Conservation (phyloP, 2,888 invertebrate genomes). For the Furcula furcula region DNA sequence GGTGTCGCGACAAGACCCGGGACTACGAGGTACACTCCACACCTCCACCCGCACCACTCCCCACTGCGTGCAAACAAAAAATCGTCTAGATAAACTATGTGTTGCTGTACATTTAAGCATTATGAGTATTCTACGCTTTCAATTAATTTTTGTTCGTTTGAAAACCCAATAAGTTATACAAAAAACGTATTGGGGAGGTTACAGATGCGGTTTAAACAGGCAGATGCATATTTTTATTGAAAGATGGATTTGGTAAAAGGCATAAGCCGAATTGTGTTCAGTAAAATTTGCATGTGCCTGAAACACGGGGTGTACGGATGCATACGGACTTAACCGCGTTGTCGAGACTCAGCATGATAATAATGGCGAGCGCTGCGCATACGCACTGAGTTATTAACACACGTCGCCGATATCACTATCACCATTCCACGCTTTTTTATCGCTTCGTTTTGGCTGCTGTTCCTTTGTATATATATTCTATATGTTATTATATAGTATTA, state of each 20-base stretch:
- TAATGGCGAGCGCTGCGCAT: conserved; percentile 37
- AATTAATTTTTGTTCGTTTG: not conserved
- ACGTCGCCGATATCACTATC: conserved; percentile 40
- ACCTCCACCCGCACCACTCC: conserved; percentile 36
- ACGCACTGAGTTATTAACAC: conserved; percentile 46
- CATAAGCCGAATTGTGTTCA: conserved; percentile 6
- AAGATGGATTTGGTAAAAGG: conserved; percentile 11
- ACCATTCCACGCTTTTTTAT: conserved; percentile 52
- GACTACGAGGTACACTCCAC: conserved; percentile 93
- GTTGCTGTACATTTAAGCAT: conserved; percentile 8
- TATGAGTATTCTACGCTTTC: conserved; percentile 1
- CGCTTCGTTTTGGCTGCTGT: conserved; percentile 54
- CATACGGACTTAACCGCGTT: conserved; percentile 38
- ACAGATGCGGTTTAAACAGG: conserved; percentile 23
- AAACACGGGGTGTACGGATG: conserved; percentile 34
- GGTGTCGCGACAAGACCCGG: conserved; percentile 98
- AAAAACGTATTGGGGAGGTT: conserved; percentile 44
- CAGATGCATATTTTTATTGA: conserved; percentile 38
- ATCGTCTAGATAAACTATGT: conserved; percentile 8
- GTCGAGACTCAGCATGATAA: conserved; percentile 43
- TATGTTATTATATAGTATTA: conserved; percentile 31
- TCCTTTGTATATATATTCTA: conserved; percentile 53
- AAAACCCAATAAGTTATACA: conserved; percentile 5
- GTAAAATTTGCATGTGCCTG: conserved; percentile 37
- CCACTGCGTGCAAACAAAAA: conserved; percentile 31